Evolutionary conservation across 2,888 invertebrate species (phyloP).

Genomic region (Latrodectus elegans): DNA sequence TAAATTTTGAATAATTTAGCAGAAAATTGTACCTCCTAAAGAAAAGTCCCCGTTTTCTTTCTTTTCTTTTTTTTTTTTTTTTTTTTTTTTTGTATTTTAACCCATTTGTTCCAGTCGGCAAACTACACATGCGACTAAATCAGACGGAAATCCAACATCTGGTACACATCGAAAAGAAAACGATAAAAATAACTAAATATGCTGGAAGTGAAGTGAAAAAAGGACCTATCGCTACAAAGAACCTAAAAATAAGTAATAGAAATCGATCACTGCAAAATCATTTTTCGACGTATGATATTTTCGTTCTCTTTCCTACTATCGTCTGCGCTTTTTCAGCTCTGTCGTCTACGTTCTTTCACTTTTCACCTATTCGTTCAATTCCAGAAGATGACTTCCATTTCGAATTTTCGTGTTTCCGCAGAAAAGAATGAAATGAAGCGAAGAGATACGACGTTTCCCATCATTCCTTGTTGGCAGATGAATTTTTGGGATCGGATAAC

Average conservation of each 20-base stretch:
- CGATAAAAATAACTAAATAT: background rate
- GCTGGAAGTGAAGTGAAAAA: background rate
- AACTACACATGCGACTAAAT: background rate
- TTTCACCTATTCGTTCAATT: background rate
- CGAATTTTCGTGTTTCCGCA: background rate
- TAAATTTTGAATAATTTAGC: constrained; percentile 3
- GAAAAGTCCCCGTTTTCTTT: no score
- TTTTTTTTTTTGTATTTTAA: no score
- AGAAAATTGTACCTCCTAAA: background rate
- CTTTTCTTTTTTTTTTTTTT: no score
- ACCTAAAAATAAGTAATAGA: constrained; percentile 1
- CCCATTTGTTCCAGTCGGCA: background rate
- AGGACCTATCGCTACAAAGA: background rate
- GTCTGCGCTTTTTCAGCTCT: background rate
- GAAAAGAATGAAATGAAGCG: background rate
- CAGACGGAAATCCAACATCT: background rate
- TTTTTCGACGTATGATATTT: background rate
- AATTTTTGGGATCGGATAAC: background rate
- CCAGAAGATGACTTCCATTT: background rate
- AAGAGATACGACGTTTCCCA: background rate
- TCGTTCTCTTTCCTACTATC: background rate
- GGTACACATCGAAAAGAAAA: background rate
- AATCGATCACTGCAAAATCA: background rate
- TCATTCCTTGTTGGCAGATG: no score
- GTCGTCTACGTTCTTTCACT: background rate